Conservation (phyloP, 2,797 vertebrate genomes). For the Podargus strigoides region DNA sequence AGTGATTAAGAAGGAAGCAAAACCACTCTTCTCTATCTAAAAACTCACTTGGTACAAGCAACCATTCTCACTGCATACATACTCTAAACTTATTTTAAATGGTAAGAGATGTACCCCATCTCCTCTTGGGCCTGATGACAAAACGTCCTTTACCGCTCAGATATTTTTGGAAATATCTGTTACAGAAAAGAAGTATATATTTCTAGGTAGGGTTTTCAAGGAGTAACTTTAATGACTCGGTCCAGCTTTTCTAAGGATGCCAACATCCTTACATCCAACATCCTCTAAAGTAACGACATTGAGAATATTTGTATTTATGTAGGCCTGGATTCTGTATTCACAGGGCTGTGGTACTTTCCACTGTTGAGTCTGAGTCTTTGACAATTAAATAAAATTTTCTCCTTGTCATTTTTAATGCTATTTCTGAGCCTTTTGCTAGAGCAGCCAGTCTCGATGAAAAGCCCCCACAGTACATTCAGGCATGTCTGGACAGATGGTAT, state of each 20-base stretch:
- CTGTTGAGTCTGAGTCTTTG: background rate
- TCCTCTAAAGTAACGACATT: background rate
- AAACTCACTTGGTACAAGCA: constrained; percentile 17
- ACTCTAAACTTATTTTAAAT: background rate
- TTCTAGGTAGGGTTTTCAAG: background rate
- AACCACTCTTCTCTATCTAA: background rate
- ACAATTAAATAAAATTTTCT: constrained; percentile 13
- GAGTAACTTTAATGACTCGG: background rate
- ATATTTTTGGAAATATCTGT: background rate
- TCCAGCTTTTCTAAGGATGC: background rate
- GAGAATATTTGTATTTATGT: background rate
- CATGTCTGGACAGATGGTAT: constrained; percentile 21
- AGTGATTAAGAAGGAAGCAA: constrained; percentile 8
- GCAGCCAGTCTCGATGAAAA: background rate
- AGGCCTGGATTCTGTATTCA: background rate
- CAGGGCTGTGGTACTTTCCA: background rate
- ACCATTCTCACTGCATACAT: background rate
- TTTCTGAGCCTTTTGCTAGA: constrained; percentile 29
- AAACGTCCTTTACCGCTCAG: background rate
- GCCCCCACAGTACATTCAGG: background rate
- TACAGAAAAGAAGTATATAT: background rate
- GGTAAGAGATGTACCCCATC: background rate
- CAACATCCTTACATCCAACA: background rate
- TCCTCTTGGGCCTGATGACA: background rate
- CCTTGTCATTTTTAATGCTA: constrained; percentile 52